These are phyloP conservation scores for Anarrhichthys ocellatus DNA, from an alignment of 2,113 vertebrate genomes.

Conservation along the genomic window DNA sequence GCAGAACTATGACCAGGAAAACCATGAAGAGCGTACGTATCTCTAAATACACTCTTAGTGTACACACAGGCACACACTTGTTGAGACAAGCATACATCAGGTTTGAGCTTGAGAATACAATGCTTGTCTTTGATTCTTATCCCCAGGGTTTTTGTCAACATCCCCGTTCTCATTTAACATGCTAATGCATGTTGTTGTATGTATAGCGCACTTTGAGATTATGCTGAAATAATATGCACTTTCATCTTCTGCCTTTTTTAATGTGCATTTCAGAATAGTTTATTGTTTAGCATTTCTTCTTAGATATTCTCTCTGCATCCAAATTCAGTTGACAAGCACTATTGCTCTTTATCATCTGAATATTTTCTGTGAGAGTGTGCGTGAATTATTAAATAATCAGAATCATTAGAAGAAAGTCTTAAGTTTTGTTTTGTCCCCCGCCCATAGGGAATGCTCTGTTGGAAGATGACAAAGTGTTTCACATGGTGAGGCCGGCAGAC, in stretches of 20 bases:
- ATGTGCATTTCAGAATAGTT: constrained; percentile 46
- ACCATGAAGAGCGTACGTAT: constrained; percentile 93
- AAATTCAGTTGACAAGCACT: constrained; percentile 44
- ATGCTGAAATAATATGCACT: constrained; percentile 43
- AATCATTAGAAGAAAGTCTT: constrained; percentile 12
- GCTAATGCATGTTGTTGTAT: constrained; percentile 70
- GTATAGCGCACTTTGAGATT: constrained; percentile 45
- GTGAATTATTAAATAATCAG: constrained; percentile 39
- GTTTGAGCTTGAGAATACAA: constrained; percentile 33
- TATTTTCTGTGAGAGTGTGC: constrained; percentile 25
- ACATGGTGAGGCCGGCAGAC: constrained; percentile 92
- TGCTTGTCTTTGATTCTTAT: constrained; percentile 33
- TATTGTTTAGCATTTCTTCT: constrained; percentile 50
- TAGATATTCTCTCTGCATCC: constrained; percentile 27
- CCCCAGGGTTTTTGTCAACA: constrained; percentile 48
- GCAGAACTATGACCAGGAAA: constrained; percentile 94
- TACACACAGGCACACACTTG: constrained; percentile 10
- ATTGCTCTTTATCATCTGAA: constrained; percentile 32
- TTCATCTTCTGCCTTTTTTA: constrained; percentile 56
- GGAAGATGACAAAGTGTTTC: constrained; percentile 97
- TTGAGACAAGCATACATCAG: constrained; percentile 21
- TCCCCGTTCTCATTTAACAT: constrained; percentile 65
- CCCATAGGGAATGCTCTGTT: constrained; percentile 91
- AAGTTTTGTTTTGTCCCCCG: not conserved
- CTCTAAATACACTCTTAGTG: not conserved